Percentiles rank a stretch among this genome's conserved stretches.
phyloP scores from a whole-genome alignment of 2,113 vertebrate genomes.

The Formicarius rufipectus region DNA sequence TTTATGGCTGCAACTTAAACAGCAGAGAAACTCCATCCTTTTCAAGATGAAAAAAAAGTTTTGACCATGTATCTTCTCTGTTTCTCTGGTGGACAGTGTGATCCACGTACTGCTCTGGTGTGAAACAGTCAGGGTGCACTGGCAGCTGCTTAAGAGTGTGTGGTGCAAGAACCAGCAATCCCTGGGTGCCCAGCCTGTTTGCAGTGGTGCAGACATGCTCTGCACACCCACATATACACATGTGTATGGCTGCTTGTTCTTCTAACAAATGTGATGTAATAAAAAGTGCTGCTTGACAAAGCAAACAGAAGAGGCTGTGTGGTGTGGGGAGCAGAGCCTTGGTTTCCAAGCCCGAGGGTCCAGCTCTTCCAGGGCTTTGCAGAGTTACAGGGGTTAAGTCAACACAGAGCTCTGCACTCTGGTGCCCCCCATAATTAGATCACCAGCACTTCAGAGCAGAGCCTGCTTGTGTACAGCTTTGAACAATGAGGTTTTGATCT shows the following conservation, averaged over 20 bases:
- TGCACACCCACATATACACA: fast-evolving
- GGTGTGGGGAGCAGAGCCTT: neutral
- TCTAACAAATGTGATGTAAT: neutral
- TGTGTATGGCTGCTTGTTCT: fast-evolving
- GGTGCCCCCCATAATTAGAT: conserved; percentile 26
- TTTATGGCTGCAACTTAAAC: neutral
- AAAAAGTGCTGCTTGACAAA: neutral
- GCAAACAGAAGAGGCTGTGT: neutral
- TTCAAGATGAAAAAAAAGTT: neutral
- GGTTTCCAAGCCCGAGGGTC: neutral
- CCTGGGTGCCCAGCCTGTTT: neutral
- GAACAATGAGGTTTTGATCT: conserved; percentile 15
- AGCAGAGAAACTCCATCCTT: neutral
- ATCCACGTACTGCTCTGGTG: neutral
- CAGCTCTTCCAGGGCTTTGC: neutral
- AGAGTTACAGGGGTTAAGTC: neutral
- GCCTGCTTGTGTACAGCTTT: neutral
- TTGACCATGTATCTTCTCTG: neutral
- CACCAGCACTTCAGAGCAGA: neutral
- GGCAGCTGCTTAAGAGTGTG: neutral
- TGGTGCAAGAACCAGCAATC: neutral
- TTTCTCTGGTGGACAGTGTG: neutral
- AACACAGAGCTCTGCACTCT: neutral
- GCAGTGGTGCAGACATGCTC: neutral
- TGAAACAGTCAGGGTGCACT: neutral